Evolutionary conservation across 2,888 invertebrate species (phyloP), one percentile per base, ranked within the genome.

Genomic region (Pemphredon lugubris): DNA sequence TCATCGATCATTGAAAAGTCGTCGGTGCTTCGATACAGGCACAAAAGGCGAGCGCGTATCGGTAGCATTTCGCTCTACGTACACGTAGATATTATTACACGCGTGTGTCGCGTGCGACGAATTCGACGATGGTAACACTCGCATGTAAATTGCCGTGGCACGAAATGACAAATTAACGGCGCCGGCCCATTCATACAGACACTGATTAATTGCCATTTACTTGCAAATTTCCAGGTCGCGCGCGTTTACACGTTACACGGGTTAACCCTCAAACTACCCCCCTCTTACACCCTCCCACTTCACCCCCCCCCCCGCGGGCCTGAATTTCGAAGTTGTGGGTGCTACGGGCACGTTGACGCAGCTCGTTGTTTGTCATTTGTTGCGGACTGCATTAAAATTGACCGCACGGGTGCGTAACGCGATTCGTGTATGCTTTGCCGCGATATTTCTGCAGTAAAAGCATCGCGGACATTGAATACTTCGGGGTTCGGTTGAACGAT

Each of bases 181-280:
- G 71, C 73, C 64, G 71, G 81, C 59, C 82, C 80, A 84, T 87
- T 84, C 84, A 85, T 85, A 84, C 77, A 79, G 86, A 84, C 87
- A 83, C 81, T 88, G 88, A 88, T 88, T 88, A 87, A 88, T 89
- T 87, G 88, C 87, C 87, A 87, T 89, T 88, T 87, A 88, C 88
- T 87, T 87, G 88, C 84, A 88, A 89, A 88, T 89, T 87, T 88
- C 83, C 81, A 83, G 74, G 69, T 60, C 34, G 71, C 79, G 73
- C 72, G 75, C 83, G 81, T 85, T 86, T 85, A 81, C 85, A 83
- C 83, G 82, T 75, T 63, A 64, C 75, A 60, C 23, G 66, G 51
- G 26, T n/a, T 75, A 73, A 81, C 77, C 79, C 76, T 67, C 73
- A 53, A 42, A 60, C 44, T 58, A 59, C 37, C 9, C 30, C 30